These are phyloP conservation scores for Creontiades dilutus DNA, from an alignment of 2,888 invertebrate species.

Conservation along the genomic window DNA sequence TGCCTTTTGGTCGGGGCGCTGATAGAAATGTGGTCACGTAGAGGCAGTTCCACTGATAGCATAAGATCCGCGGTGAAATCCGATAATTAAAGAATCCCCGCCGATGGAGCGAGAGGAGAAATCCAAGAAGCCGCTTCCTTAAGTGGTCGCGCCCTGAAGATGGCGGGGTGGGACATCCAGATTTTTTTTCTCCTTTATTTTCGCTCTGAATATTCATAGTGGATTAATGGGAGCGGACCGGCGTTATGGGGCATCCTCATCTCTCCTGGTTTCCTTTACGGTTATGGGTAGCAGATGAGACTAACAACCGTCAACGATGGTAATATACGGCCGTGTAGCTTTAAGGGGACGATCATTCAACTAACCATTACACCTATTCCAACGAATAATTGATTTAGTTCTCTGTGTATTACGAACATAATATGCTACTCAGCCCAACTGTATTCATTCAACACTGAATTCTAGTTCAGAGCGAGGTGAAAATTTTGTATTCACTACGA, in stretches of 20 bases:
- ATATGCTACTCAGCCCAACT: no score
- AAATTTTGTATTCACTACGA: no score
- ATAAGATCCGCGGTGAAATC: conserved; percentile 4
- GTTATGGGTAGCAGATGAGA: not conserved
- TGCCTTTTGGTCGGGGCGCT: not conserved
- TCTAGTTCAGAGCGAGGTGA: no score
- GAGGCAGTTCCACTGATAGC: not conserved
- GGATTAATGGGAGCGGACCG: conserved; percentile 52
- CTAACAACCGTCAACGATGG: not conserved
- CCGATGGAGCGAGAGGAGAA: conserved; percentile 17
- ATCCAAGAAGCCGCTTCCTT: conserved; percentile 2
- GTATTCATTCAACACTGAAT: no score
- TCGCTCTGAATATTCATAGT: conserved; percentile 47
- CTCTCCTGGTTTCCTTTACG: not conserved
- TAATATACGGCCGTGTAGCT: not conserved
- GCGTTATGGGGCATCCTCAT: not conserved
- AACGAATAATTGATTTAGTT: no score
- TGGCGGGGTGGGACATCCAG: not conserved
- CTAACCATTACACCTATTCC: no score
- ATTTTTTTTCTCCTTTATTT: not conserved
- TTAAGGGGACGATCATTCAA: no score
- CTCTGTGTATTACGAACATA: no score
- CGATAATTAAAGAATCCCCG: conserved; percentile 7
- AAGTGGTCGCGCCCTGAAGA: not conserved
- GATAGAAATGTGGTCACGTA: conserved; percentile 32